Conservation (phyloP, 1,140 invertebrate genomes). For the Zaprionus davidi region DNA sequence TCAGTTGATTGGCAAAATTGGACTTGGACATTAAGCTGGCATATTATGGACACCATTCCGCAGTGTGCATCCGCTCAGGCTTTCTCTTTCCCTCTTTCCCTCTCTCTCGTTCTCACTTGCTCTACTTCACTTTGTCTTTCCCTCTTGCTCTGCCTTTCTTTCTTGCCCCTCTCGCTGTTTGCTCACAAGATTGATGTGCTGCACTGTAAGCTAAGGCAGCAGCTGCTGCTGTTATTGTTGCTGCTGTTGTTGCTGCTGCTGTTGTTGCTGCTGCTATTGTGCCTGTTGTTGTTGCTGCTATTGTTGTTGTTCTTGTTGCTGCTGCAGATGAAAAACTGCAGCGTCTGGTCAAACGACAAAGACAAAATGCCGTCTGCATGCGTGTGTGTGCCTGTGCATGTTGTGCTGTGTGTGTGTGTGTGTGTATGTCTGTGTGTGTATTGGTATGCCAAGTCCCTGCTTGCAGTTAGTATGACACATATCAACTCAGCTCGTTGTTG, state of each 20-base stretch:
- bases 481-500: conserved; percentile 14
- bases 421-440: conserved; percentile 1
- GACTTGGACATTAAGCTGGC: conserved; percentile 7
- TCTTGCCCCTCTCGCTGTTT: background rate
- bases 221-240: conserved; percentile 25
- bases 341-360: conserved; percentile 14
- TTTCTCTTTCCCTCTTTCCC: background rate
- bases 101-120: background rate
- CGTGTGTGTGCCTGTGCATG: background rate
- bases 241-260: background rate
- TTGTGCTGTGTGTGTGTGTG: background rate
- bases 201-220: conserved; percentile 62
- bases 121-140: background rate
- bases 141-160: background rate
- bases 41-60: conserved; percentile 8
- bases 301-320: conserved; percentile 6
- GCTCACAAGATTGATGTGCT: conserved; percentile 67
- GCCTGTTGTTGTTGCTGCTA: conserved; percentile 1
- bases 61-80: background rate
- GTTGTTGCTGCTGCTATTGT: background rate
- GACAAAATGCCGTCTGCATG: conserved; percentile 8
- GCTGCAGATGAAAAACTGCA: conserved; percentile 15
- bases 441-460: background rate
- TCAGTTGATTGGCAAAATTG: conserved; percentile 11
- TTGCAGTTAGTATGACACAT: background rate